Percentiles rank a stretch among this genome's conserved stretches.
phyloP scores from a whole-genome alignment of 2,888 invertebrate genomes.

The Miltochrista miniata region DNA sequence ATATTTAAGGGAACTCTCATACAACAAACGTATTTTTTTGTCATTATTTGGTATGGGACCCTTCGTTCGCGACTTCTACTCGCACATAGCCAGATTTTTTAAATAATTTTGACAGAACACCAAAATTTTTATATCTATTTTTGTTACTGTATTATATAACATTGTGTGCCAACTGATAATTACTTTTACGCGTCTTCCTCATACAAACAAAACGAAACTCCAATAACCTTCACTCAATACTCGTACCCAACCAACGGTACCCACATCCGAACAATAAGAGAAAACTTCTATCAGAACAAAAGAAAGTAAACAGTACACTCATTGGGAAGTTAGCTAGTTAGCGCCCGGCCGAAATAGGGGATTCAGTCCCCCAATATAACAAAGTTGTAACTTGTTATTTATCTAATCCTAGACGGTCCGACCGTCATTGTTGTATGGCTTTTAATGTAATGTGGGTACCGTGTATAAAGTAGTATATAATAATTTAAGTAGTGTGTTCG shows the following conservation, averaged over 20 bases:
- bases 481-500: no score
- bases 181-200: not conserved
- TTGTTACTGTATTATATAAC: no score
- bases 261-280: constrained; percentile 44
- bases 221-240: constrained; percentile 29
- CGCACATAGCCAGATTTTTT: no score
- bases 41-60: no score
- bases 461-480: no score
- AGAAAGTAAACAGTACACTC: constrained; percentile 62
- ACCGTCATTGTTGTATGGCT: constrained; percentile 16
- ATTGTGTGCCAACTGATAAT: not conserved
- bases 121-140: no score
- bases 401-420: constrained; percentile 48
- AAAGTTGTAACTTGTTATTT: constrained; percentile 59
- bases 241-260: constrained; percentile 18
- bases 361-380: constrained; percentile 51
- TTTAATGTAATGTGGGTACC: constrained; percentile 13
- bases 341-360: constrained; percentile 55
- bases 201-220: constrained; percentile 7
- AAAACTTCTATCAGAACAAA: constrained; percentile 54
- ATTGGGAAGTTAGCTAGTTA: constrained; percentile 62
- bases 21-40: no score
- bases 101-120: no score
- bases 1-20: no score
- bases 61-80: no score